Evolutionary conservation across 2,888 invertebrate species (phyloP), one percentile per base, ranked within the genome.

Genomic region (Stomorhina lunata): DNA sequence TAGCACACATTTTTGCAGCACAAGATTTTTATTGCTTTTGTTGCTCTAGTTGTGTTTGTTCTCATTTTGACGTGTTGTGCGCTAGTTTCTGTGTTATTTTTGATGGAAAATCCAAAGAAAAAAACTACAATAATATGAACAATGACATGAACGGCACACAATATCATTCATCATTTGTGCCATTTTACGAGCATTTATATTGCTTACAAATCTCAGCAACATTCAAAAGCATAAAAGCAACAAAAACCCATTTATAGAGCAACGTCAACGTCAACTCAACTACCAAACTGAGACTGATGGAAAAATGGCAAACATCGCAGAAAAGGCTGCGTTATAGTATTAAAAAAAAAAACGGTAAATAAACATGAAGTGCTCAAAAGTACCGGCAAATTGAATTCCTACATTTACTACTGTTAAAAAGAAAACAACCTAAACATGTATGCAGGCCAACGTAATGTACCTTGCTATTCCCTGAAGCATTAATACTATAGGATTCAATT

Each of bases 371-470:
- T 40, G 6, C 5, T 1, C 12, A 0, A 12, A 15, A 9, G 12
- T 40, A 40, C 15, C 5, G 3, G 2, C 12, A 15, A 3, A 40
- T 4, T 43, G 3, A 12, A 43, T n/a, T 12, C n/a, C 1, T 40
- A n/a, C 40, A n/a, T 40, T 5, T 0, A 15, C 1, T 2, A 0
- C 6, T 43, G 43, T 15, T 6, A 20, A 29, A 34, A 0, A 15
- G 20, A 53, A 9, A 85, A 84, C 84, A 86, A 85, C 84, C 86
- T 83, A 83, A 84, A 86, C 83, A 86, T 84, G 86, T 84, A 84
- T 83, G 37, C 17, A 57, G 84, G 80, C 12, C 5, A 6, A 45
- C 20, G 45, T 29, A 45, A 17, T 10, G 29, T 34, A 34, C 5
- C 55, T 34, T 32, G 43, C 5, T 45, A 34, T 45, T 25, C 25